A percentile compares a stretch with the other conserved stretches of the same genome.
Evolutionary conservation across 2,888 invertebrate species (phyloP).

Genomic region (Aphelenchoides bicaudatus): DNA sequence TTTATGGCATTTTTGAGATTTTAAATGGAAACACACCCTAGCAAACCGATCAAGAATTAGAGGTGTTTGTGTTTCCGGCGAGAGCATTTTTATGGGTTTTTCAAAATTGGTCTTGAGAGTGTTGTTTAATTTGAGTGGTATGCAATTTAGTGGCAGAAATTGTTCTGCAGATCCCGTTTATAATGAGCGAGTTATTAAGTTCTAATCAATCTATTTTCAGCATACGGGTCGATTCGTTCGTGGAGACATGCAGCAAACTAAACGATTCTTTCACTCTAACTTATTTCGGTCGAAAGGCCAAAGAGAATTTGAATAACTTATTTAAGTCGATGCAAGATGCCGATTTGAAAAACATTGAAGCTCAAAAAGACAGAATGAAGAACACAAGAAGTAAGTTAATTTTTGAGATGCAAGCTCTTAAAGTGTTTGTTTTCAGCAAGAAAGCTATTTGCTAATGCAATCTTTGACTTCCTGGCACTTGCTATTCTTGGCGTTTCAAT

Average conservation of each 20-base stretch:
- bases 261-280: constrained; percentile 2
- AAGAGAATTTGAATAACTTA: constrained; percentile 1
- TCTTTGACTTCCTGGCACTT: constrained; percentile 64
- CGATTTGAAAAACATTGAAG: neutral
- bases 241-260: constrained; percentile 3
- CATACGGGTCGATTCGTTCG: neutral
- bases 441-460: constrained; percentile 8
- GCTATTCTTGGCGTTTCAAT: constrained; percentile 63
- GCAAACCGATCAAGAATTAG: too few species aligned
- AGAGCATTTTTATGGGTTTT: too few species aligned
- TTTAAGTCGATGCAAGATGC: neutral
- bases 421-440: neutral
- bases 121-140: too few species aligned
- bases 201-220: too few species aligned
- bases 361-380: neutral
- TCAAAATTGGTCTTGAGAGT: too few species aligned
- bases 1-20: too few species aligned
- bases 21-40: too few species aligned
- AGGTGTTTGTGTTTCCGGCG: too few species aligned
- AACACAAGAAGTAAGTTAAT: neutral
- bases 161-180: too few species aligned
- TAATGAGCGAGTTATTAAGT: too few species aligned
- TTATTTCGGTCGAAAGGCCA: neutral
- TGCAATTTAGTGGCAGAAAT: too few species aligned
- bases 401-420: neutral